phyloP scores from a whole-genome alignment of 2,888 invertebrate species.

The Caenorhabditis parvicauda region DNA sequence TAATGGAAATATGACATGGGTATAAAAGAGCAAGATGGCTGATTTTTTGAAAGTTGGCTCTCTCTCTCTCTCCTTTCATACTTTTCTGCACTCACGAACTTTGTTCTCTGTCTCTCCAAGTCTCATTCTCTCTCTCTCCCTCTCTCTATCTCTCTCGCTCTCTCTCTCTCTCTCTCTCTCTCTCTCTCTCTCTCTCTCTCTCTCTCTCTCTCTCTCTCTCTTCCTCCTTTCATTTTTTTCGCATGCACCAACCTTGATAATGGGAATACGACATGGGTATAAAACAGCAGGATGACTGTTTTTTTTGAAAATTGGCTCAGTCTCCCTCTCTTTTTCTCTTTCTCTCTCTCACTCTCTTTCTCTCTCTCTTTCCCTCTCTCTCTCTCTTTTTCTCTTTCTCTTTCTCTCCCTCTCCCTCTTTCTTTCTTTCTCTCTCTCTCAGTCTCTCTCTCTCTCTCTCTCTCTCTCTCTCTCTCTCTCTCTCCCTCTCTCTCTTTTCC shows the following conservation, averaged over 20 bases:
- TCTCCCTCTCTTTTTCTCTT: not conserved
- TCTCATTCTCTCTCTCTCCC: constrained; percentile 3
- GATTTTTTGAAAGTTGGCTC: no score
- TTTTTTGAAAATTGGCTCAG: constrained; percentile 10
- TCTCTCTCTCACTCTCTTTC: not conserved
- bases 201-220: not conserved
- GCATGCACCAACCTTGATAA: not conserved
- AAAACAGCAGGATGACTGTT: not conserved
- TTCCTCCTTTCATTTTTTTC: not conserved
- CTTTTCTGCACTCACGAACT: no score
- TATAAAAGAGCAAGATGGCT: no score
- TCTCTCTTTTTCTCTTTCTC: not conserved
- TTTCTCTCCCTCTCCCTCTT: not conserved
- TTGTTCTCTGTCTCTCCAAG: constrained; percentile 5
- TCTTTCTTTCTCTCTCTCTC: constrained; percentile 6
- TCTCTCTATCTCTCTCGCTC: not conserved
- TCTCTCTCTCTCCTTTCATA: constrained; percentile 10
- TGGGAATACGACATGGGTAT: not conserved
- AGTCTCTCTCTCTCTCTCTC: constrained; percentile 1
- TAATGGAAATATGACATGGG: no score
- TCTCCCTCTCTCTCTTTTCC: not conserved
- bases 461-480: not conserved
- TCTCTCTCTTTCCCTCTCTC: not conserved
- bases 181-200: not conserved
- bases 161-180: not conserved